Conservation (phyloP, 2,797 vertebrate genomes). For the Lepilemur ruficaudatus region DNA sequence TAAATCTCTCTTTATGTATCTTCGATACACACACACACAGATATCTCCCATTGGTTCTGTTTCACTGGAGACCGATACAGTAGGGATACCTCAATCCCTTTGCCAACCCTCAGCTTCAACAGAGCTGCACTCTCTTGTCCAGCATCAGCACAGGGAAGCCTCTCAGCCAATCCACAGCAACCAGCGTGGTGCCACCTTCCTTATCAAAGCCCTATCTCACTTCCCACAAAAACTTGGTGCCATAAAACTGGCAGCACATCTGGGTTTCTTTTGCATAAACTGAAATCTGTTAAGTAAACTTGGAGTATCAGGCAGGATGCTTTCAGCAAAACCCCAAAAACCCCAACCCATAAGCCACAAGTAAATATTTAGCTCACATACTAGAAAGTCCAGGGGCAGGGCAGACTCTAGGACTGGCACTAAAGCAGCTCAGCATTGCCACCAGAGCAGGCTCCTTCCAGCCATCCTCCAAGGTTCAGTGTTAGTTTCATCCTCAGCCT, state of each 20-base stretch:
- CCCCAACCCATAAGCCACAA: constrained; percentile 37
- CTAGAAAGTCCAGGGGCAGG: background rate
- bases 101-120: background rate
- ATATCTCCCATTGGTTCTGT: background rate
- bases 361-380: constrained; percentile 53
- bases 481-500: background rate
- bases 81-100: background rate
- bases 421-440: background rate
- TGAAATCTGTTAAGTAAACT: constrained; percentile 44
- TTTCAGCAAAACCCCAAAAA: constrained; percentile 54
- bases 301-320: constrained; percentile 21
- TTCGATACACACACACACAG: background rate
- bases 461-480: background rate
- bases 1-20: background rate
- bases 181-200: background rate
- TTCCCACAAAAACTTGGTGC: background rate
- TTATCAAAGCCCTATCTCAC: background rate
- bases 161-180: background rate
- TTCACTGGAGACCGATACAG: background rate
- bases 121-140: background rate
- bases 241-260: background rate
- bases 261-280: constrained; percentile 52
- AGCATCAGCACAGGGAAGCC: background rate
- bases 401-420: background rate
- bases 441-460: background rate